Evolutionary conservation across 2,888 invertebrate species (phyloP).

Genomic region (Hetaerina titia): DNA sequence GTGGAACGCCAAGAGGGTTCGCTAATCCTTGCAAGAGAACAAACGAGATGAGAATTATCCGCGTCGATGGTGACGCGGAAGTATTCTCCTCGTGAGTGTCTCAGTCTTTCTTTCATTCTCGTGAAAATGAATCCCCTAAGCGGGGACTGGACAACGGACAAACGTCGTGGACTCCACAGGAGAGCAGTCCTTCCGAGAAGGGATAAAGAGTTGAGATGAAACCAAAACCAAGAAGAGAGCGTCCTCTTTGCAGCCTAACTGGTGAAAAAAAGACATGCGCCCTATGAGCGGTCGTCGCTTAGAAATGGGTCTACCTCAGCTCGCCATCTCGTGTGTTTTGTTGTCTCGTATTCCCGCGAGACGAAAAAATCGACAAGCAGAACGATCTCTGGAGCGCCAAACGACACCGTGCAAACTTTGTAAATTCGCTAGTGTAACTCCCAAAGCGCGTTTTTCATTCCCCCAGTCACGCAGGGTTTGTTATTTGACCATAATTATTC

Average conservation of each 20-base stretch:
- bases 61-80: neutral
- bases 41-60: neutral
- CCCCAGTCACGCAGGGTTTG: too few relatives aligned
- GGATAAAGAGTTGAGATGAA: neutral
- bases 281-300: too few relatives aligned
- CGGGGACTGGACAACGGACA: neutral
- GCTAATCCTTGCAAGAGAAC: neutral
- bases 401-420: too few relatives aligned
- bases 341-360: too few relatives aligned
- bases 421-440: too few relatives aligned
- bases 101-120: neutral
- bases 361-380: too few relatives aligned
- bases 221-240: neutral
- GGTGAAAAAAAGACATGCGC: neutral
- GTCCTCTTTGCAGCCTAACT: neutral
- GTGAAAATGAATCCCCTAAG: neutral
- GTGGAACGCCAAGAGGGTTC: neutral
- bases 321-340: too few relatives aligned
- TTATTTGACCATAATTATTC: too few relatives aligned
- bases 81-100: neutral
- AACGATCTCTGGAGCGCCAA: too few relatives aligned
- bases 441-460: too few relatives aligned
- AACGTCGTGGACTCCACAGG: neutral
- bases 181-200: conserved; percentile 6
- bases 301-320: too few relatives aligned